Conservation (phyloP, 2,113 vertebrate genomes). For the Sander lucioperca region DNA sequence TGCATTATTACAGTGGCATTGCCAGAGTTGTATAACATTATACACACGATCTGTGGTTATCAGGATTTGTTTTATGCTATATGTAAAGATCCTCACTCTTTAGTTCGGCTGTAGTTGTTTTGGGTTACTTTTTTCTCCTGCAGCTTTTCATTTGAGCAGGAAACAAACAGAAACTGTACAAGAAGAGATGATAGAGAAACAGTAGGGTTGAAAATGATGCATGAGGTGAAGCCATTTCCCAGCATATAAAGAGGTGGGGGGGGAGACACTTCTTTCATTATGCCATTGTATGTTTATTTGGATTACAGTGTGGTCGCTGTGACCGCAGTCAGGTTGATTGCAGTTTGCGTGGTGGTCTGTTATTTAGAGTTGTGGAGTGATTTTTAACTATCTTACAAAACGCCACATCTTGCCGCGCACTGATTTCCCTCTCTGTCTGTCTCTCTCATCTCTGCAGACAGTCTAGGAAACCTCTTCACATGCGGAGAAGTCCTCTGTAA, state of each 20-base stretch:
- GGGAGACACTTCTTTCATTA: constrained; percentile 56
- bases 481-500: constrained; percentile 49
- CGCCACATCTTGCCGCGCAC: constrained; percentile 31
- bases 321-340: constrained; percentile 70
- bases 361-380: constrained; percentile 66
- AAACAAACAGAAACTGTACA: constrained; percentile 11
- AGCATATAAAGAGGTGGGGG: constrained; percentile 3
- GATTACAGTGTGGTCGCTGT: constrained; percentile 43
- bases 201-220: constrained; percentile 22
- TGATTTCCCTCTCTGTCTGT: constrained; percentile 11
- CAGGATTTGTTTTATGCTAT: background rate
- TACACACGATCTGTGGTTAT: no score
- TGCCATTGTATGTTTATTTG: constrained; percentile 72
- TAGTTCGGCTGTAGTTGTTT: background rate
- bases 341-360: constrained; percentile 65
- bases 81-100: background rate
- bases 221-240: constrained; percentile 48
- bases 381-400: constrained; percentile 75
- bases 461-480: constrained; percentile 39
- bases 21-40: background rate
- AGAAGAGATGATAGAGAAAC: constrained; percentile 21
- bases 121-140: background rate
- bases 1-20: background rate
- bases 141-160: constrained; percentile 16
- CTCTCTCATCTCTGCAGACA: constrained; percentile 7